A percentile compares a stretch with the other conserved stretches of the same genome.
phyloP scores from a whole-genome alignment of 1,140 invertebrate species.

The Branchinecta lindahli region DNA sequence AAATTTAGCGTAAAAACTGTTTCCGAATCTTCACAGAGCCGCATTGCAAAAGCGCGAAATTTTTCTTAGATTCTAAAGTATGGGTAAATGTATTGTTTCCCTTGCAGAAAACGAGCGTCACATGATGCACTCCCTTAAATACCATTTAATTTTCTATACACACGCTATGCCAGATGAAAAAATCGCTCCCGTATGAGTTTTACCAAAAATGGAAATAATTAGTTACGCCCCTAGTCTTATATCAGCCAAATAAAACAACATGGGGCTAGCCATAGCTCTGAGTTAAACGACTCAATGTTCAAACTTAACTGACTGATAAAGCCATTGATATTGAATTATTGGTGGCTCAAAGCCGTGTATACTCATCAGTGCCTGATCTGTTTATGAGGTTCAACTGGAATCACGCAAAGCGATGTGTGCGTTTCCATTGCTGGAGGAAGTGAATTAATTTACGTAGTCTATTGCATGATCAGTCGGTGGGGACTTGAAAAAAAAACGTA shows the following conservation, averaged over 20 bases:
- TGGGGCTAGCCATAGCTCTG: neutral
- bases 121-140: too few species aligned
- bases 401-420: neutral
- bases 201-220: constrained; percentile 2
- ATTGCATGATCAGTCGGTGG: too few species aligned
- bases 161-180: neutral
- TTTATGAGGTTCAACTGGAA: neutral
- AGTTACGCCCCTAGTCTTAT: constrained; percentile 6
- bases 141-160: too few species aligned
- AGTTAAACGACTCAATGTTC: neutral
- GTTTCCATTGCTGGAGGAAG: neutral
- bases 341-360: neutral
- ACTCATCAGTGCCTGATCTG: neutral
- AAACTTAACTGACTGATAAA: constrained; percentile 1
- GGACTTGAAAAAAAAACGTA: too few species aligned
- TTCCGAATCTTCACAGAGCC: too few species aligned
- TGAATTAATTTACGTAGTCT: too few species aligned
- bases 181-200: neutral
- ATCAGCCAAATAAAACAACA: neutral
- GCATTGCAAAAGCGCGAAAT: too few species aligned
- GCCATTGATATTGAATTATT: constrained; percentile 6
- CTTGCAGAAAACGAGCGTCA: too few species aligned
- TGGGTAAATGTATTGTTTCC: too few species aligned
- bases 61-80: too few species aligned
- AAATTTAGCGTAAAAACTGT: too few species aligned